phyloP scores from a whole-genome alignment of 2,113 vertebrate genomes.

The Urocolius indicus region DNA sequence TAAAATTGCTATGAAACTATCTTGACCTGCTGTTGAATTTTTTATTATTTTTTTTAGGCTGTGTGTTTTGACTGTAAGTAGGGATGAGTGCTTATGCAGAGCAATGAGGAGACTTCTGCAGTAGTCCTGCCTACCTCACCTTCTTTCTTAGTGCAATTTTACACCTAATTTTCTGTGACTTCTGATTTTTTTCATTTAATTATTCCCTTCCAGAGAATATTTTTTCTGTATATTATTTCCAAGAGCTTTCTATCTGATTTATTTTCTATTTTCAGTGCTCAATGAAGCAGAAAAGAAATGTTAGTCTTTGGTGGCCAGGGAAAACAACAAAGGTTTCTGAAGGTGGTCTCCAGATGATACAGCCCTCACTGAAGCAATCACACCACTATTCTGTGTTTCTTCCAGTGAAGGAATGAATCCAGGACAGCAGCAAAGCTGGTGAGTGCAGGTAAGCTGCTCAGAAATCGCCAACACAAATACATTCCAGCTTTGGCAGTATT shows the following conservation, averaged over 20 bases:
- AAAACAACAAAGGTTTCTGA: neutral
- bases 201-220: neutral
- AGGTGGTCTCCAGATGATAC: neutral
- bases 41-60: neutral
- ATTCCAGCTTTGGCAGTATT: constrained; percentile 17
- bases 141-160: neutral
- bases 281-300: constrained; percentile 13
- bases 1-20: neutral
- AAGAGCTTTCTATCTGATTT: constrained; percentile 17
- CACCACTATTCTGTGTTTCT: neutral
- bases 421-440: neutral
- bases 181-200: neutral
- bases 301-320: constrained; percentile 16
- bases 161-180: neutral
- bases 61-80: neutral
- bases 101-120: neutral
- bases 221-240: neutral
- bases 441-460: constrained; percentile 37
- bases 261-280: constrained; percentile 27
- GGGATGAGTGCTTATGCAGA: neutral
- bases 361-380: neutral
- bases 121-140: neutral
- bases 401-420: neutral
- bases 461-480: constrained; percentile 32
- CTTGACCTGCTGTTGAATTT: neutral